Base-by-base conservation (phyloP, 2,797 vertebrate species). In the Mus caroli region DNA sequence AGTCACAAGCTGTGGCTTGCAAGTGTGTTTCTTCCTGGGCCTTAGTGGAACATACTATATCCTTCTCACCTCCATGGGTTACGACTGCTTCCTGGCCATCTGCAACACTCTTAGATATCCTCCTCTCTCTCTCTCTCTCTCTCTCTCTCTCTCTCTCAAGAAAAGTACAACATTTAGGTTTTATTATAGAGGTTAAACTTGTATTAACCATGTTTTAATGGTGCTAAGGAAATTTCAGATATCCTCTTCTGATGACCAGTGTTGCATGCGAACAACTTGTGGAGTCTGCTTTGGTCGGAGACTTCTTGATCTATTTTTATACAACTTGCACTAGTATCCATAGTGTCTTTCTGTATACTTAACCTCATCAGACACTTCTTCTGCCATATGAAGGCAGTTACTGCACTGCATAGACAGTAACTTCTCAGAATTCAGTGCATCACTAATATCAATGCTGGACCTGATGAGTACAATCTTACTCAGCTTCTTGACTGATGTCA, bases 221-320 rank as follows among this genome's bases (percentile, higher is more conserved):
- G 99, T 97, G 99, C 99, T 28, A 99, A 99, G 95, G 99, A 99
- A 98, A 99, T 99, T 50, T 99, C 58, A 26, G 58, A 15, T 97
- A 98, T 6, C 85, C 95, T 43, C 34, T 94, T 26, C 78, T 98
- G 28, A 97, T 97, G 97, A 96, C 86, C 75, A 93, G 85, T 11
- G 28, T 12, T 24, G 7, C 64, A 3, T 97, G 97, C 80, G 92
- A 76, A 43, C 10, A 58, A 5, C 90, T 94, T 52, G 88, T 97
- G n/a, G 94, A 78, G 54, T 95, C n/a, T 34, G 95, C 96, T 50
- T 98, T 93, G 91, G 13, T 37, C 14, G 84, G 71, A 82, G 98
- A 92, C 4, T 97, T 97, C 50, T 7, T 95, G 17, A 3, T 96
- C 2, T 96, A 97, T 84, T 84, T 17, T 97, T 5, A 69, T 10